These are phyloP conservation scores for Condylura cristata DNA, from an alignment of 2,113 vertebrate species.

Conservation along the genomic window DNA sequence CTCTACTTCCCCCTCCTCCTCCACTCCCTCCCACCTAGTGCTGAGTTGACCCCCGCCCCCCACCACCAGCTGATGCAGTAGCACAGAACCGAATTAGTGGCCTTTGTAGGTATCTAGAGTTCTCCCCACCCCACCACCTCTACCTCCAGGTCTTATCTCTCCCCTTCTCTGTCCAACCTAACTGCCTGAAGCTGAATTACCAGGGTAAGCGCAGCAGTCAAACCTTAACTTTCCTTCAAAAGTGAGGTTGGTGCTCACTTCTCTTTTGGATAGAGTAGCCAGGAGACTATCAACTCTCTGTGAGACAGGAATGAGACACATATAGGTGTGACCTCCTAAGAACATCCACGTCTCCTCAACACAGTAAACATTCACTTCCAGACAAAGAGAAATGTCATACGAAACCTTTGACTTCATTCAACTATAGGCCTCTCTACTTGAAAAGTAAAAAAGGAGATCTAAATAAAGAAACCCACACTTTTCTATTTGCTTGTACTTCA, in stretches of 20 bases:
- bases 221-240: neutral
- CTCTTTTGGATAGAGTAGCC: neutral
- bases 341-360: neutral
- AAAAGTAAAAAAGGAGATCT: neutral
- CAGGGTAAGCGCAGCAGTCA: neutral
- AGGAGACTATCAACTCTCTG: neutral
- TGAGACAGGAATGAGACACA: accelerated
- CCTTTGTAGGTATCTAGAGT: accelerated
- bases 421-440: neutral
- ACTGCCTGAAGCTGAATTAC: neutral
- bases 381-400: neutral
- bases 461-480: neutral
- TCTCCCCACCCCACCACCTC: too few species aligned
- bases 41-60: neutral
- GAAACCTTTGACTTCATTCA: neutral
- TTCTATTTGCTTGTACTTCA: neutral
- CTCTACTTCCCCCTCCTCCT: neutral
- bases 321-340: accelerated
- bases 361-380: neutral
- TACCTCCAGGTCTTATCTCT: accelerated
- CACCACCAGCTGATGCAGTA: neutral
- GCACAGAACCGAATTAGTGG: neutral
- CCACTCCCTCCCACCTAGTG: neutral
- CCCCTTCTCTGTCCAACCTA: accelerated
- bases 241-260: neutral